Percentiles rank a stretch among this genome's conserved stretches.
phyloP scores from a whole-genome alignment of 2,113 vertebrate genomes.

The Manacus vitellinus region DNA sequence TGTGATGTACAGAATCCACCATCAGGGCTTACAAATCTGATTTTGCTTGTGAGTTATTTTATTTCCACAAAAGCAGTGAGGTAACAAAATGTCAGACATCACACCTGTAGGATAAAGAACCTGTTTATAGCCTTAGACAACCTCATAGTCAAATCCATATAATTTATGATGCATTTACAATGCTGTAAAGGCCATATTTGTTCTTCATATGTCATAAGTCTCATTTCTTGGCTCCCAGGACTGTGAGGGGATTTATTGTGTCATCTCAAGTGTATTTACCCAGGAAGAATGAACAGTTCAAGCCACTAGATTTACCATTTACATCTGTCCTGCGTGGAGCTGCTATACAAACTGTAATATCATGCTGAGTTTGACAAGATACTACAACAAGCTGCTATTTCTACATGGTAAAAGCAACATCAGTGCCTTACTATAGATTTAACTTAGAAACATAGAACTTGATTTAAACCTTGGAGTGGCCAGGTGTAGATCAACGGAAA shows the following conservation, averaged over 20 bases:
- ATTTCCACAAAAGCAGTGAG: conserved; percentile 25
- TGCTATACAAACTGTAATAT: neutral
- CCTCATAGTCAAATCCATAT: conserved; percentile 26
- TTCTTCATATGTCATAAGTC: conserved; percentile 53
- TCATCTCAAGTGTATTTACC: conserved; percentile 59
- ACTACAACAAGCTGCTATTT: neutral
- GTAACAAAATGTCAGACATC: conserved; percentile 21
- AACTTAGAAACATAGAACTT: neutral
- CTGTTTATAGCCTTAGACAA: conserved; percentile 38
- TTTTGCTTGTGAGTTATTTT: conserved; percentile 22
- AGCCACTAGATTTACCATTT: conserved; percentile 18
- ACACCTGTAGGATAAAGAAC: conserved; percentile 40
- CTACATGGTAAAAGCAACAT: accelerated
- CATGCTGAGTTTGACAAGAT: neutral
- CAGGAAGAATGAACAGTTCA: conserved; percentile 13
- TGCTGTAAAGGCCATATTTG: conserved; percentile 23
- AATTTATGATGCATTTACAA: conserved; percentile 58
- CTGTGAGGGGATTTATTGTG: conserved; percentile 62
- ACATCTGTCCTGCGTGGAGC: neutral
- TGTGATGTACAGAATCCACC: neutral
- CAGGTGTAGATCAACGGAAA: neutral
- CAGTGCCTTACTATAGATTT: neutral
- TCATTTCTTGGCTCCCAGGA: conserved; percentile 10
- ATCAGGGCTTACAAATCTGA: neutral
- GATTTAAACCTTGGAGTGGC: neutral